Evolutionary conservation across 2,797 vertebrate genomes (phyloP), one percentile per base, ranked within the genome.

Genomic region (Botia kubotai): DNA sequence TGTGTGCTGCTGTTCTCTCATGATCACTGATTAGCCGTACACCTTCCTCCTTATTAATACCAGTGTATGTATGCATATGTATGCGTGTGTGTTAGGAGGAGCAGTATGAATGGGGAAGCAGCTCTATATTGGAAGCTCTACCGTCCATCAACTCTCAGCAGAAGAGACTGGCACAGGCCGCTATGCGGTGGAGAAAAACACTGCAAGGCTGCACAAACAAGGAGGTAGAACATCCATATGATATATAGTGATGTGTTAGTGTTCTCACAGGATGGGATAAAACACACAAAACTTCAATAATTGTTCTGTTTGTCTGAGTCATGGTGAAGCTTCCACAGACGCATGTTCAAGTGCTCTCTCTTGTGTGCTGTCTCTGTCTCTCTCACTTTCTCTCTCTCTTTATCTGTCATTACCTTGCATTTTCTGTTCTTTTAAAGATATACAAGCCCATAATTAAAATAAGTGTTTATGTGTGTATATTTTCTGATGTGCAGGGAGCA

Each of bases 21-120:
- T 3, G 6, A 4, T 12, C 39, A 46, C 53, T 8, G 39, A 60
- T 69, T 0, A 6, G 6, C 4, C 58, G 33, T 6, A 3, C 17
- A 36, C 14, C 29, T 14, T 17, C 8, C 11, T 13, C 29, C 36
- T 16, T 33, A 11, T 55, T 26, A 14, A 29, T 69, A 2, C 33
- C 33, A 33, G 1, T 6, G 8, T 33, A 46, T 14, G 13, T 10
- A 4, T 39, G 36, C 7, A 7, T 36, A 5, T 14, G 63, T 77
- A 1, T 75, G n/a, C 70, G 7, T 65, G 16, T 72, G 13, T 66
- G 36, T 39, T 89, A 99, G 98, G 98, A 99, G 90, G 96, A 98
- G 75, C 95, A 97, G 55, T 99, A 96, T 12, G 98, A 99, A 82
- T 99, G 98, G 98, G 98, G 98, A 87, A 97, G 93, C 77, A 92